Conservation (phyloP, 2,888 invertebrate genomes). For the Dicyrtomina minuta region DNA sequence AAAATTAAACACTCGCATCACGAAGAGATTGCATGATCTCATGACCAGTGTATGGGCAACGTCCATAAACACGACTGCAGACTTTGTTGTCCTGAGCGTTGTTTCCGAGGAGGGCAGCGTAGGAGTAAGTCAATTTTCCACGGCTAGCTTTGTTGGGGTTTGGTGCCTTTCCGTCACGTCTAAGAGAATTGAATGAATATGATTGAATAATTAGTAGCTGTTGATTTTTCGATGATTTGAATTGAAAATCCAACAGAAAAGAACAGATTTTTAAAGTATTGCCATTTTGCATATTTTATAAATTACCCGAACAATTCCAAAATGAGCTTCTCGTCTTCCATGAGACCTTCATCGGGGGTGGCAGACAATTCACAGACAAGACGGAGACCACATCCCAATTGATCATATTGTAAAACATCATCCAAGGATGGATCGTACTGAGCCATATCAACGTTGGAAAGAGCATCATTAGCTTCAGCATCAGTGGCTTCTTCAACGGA, state of each 20-base stretch:
- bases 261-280: no score
- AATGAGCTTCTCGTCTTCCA: constrained; percentile 51
- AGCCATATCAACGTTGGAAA: constrained; percentile 25
- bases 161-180: constrained; percentile 49
- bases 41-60: constrained; percentile 44
- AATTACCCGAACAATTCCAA: no score
- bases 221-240: no score
- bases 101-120: constrained; percentile 47
- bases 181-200: no score
- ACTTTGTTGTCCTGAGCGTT: constrained; percentile 41
- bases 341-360: constrained; percentile 30
- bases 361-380: constrained; percentile 49
- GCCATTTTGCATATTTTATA: no score
- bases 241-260: no score
- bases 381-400: constrained; percentile 49
- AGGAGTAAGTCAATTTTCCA: constrained; percentile 48
- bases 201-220: no score
- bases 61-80: constrained; percentile 45
- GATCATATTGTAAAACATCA: constrained; percentile 47
- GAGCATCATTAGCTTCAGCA: constrained; percentile 22
- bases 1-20: constrained; percentile 46
- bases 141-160: constrained; percentile 43
- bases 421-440: constrained; percentile 47
- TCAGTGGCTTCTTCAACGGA: constrained; percentile 30
- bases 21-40: constrained; percentile 47